Evolutionary conservation across 2,888 invertebrate genomes (phyloP).

Genomic region (Nebria salina): DNA sequence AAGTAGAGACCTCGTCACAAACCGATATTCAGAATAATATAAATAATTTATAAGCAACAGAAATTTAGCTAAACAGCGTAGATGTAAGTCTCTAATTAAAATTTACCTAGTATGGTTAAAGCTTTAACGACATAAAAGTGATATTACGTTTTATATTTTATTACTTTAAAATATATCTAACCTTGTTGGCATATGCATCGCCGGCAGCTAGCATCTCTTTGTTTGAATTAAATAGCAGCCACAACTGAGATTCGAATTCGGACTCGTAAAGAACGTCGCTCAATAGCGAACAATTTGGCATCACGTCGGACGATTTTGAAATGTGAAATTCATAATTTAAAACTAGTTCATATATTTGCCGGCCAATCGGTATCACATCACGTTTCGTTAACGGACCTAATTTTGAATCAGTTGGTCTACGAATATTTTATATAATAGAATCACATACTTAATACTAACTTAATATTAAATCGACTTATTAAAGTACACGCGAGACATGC

Average conservation of each 20-base stretch:
- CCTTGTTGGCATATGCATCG: slow-evolving; percentile 89
- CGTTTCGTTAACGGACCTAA: slow-evolving; percentile 79
- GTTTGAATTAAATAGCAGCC: slow-evolving; percentile 93
- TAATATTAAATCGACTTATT: background rate
- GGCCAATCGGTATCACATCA: slow-evolving; percentile 85
- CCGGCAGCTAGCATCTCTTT: slow-evolving; percentile 88
- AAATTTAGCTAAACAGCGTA: no score
- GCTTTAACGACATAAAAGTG: no score
- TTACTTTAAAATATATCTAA: slow-evolving; percentile 54
- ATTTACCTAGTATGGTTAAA: no score
- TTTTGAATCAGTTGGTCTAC: slow-evolving; percentile 84
- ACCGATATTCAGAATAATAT: no score
- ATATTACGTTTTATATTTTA: background rate
- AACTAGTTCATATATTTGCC: slow-evolving; percentile 91
- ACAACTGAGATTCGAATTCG: slow-evolving; percentile 95
- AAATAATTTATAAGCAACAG: no score
- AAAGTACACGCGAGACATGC: background rate
- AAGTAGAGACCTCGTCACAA: no score
- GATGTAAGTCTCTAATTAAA: no score
- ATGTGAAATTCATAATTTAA: slow-evolving; percentile 88
- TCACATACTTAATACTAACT: slow-evolving; percentile 17
- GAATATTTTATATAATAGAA: slow-evolving; percentile 50
- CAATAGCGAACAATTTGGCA: slow-evolving; percentile 81
- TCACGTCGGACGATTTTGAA: slow-evolving; percentile 82
- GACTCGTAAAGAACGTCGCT: slow-evolving; percentile 93